A percentile compares a stretch with the other conserved stretches of the same genome.
These are phyloP conservation scores for Vanessa cardui DNA, from an alignment of 2,888 invertebrate genomes.

Conservation along the genomic window DNA sequence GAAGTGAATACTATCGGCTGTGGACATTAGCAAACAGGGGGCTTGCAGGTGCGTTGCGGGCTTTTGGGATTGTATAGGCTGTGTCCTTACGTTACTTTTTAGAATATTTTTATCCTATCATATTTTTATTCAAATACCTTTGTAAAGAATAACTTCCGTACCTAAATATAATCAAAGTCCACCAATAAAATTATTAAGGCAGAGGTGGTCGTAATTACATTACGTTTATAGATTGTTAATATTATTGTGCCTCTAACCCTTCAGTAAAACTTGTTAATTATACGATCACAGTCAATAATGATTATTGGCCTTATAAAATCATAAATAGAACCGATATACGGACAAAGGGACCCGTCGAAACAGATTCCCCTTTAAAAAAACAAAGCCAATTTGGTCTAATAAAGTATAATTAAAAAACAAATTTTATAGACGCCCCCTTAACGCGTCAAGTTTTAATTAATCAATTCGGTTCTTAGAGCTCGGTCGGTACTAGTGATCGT, in stretches of 20 bases:
- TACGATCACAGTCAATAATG: slow-evolving; percentile 76
- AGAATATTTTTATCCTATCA: no score
- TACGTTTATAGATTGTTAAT: slow-evolving; percentile 43
- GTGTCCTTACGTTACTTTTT: no score
- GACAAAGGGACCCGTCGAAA: slow-evolving; percentile 68
- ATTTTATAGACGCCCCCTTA: slow-evolving; percentile 74
- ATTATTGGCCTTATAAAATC: slow-evolving; percentile 81
- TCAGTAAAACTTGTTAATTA: slow-evolving; percentile 73
- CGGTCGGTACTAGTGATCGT: slow-evolving; percentile 60
- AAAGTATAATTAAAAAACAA: slow-evolving; percentile 77
- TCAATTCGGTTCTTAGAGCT: slow-evolving; percentile 61
- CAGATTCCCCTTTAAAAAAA: slow-evolving; percentile 65
- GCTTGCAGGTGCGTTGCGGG: no score
- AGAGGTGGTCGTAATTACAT: slow-evolving; percentile 35
- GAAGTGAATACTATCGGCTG: no score
- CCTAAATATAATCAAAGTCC: slow-evolving; percentile 13
- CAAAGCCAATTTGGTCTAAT: slow-evolving; percentile 77
- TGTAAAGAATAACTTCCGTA: not conserved
- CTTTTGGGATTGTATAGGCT: no score
- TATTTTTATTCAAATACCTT: no score
- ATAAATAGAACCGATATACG: slow-evolving; percentile 72
- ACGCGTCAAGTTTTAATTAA: slow-evolving; percentile 75
- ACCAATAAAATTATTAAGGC: slow-evolving; percentile 32
- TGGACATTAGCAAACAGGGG: no score
- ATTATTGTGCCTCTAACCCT: slow-evolving; percentile 50